Percentiles rank a stretch among this genome's conserved stretches.
Evolutionary conservation across 2,113 vertebrate species (phyloP).

Genomic region (Isurus oxyrinchus): DNA sequence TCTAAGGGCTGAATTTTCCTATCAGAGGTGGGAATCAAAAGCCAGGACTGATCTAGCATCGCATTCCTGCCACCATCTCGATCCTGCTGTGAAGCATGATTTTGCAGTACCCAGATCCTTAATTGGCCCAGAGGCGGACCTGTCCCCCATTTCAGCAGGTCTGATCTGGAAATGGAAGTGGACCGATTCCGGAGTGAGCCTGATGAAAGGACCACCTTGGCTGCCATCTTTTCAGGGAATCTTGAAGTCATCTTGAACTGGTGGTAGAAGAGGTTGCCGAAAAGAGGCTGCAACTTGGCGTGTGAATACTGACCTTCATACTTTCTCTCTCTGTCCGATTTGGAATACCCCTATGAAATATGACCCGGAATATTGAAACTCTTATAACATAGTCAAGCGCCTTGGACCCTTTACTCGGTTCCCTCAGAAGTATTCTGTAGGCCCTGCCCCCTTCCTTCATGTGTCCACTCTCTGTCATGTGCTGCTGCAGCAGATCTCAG

Average conservation of each 20-base stretch:
- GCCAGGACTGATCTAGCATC: neutral
- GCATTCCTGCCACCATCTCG: neutral
- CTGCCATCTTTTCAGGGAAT: neutral
- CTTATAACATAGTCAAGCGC: no score
- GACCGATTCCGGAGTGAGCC: neutral
- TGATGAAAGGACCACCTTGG: neutral
- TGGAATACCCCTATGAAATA: no score
- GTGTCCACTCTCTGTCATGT: no score
- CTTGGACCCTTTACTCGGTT: no score
- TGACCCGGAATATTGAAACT: no score
- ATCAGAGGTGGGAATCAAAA: neutral
- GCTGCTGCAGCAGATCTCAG: no score
- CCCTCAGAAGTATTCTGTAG: no score
- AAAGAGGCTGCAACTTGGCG: neutral
- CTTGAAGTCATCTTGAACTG: neutral
- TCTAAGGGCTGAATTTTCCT: neutral
- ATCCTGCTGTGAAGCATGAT: neutral
- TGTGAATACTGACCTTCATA: neutral
- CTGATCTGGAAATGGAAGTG: neutral
- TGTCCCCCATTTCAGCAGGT: neutral
- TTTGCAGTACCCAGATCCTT: neutral
- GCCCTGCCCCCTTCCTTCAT: no score
- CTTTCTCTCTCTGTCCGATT: no score
- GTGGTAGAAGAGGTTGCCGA: neutral
- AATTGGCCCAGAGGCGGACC: neutral